Base-by-base conservation (phyloP, 2,113 vertebrate species). In the Tyrannus savana region DNA sequence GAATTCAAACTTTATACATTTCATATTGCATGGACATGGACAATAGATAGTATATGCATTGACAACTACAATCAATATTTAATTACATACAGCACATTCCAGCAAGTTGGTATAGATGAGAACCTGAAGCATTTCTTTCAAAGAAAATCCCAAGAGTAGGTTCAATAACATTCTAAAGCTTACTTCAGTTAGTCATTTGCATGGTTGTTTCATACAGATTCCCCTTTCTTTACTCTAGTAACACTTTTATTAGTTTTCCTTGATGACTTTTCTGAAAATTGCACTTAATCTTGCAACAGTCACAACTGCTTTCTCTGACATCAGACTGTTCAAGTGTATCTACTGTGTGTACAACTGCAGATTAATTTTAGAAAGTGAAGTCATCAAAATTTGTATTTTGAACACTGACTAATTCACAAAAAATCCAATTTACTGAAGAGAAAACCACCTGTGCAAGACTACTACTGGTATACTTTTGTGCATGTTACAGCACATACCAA, bases 51-150 rank as follows among this genome's bases (percentile, higher is more conserved):
- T 97, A 98, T 98, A 97, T 94, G 93, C 97, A 98, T 97, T 89
- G 98, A 98, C 97, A 98, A 79, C 4, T 55, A 90, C 60, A 98
- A 98, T 99, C 98, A 94, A 99, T 99, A 99, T 97, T 97, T 98
- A 98, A 99, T 99, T 99, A 99, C 97, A 94, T 97, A 86, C 87
- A 77, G 82, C 96, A 96, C 97, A 98, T 98, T 97, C 96, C 72
- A 96, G 58, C 72, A 92, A 91, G 91, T 95, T 87, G 69, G 73
- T 85, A 58, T 49, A 95, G 92, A 89, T 93, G 76, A 94, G 59
- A 96, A 96, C 44, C 66, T 85, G 83, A 96, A 96, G 58, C 78
- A 74, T 91, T 93, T 96, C 62, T 97, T 97, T 96, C 68, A 58
- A 44, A 66, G 67, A 62, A 95, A 94, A 95, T 72, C 77, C 71